phyloP scores from a whole-genome alignment of 2,113 vertebrate genomes.

The Phalacrocorax brasilianus region DNA sequence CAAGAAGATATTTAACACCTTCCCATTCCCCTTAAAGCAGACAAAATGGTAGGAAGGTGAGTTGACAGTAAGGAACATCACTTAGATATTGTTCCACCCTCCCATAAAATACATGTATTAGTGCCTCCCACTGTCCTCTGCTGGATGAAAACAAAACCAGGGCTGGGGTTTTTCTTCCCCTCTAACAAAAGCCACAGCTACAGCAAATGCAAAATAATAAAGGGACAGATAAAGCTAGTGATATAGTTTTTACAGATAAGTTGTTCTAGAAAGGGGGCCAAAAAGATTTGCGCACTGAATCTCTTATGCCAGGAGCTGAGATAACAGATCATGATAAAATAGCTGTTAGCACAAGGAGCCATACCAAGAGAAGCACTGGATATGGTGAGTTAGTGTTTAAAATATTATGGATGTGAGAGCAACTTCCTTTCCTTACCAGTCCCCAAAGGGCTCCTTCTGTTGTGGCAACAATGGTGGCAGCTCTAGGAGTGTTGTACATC shows the following conservation, averaged over 20 bases:
- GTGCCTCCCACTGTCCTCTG: not conserved
- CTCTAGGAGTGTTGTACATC: conserved; percentile 99
- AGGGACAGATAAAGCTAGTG: not conserved
- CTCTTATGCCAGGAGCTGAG: not conserved
- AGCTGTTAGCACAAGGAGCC: not conserved
- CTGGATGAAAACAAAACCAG: not conserved
- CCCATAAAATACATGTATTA: not conserved
- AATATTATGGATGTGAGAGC: not conserved
- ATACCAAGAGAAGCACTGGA: not conserved
- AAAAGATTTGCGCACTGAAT: not conserved
- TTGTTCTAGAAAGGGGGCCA: conserved; percentile 7
- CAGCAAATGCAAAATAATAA: not conserved
- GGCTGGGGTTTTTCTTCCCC: accelerated
- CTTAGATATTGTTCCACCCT: not conserved
- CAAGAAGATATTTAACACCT: not conserved
- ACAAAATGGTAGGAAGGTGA: not conserved
- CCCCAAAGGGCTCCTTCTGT: conserved; percentile 94
- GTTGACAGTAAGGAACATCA: not conserved
- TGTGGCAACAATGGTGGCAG: conserved; percentile 93
- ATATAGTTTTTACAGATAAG: not conserved
- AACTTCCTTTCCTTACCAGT: conserved; percentile 82
- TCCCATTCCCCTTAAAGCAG: not conserved
- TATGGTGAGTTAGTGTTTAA: not conserved
- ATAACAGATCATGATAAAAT: not conserved
- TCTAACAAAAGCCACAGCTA: not conserved